Conservation (phyloP, 2,113 vertebrate species). For the Pedionomus torquatus region DNA sequence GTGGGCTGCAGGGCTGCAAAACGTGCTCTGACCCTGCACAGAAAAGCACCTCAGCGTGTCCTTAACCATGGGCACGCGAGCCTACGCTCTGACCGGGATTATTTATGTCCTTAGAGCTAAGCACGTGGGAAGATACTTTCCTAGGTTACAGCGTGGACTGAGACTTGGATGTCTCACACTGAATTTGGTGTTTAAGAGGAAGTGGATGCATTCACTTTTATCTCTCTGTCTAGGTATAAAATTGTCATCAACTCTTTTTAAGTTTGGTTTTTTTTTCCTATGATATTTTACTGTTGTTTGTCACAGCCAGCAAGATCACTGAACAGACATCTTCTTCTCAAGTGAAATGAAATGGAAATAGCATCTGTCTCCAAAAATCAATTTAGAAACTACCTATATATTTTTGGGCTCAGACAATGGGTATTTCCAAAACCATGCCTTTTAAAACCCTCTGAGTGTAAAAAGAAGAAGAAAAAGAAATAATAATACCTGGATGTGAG, state of each 20-base stretch:
- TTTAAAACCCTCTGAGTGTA: constrained; percentile 1
- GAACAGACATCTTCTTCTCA: constrained; percentile 46
- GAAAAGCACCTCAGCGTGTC: not conserved
- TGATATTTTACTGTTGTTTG: not conserved
- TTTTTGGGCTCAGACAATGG: not conserved
- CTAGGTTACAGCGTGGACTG: not conserved
- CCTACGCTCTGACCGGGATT: accelerated
- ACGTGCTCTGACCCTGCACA: not conserved
- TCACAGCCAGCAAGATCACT: not conserved
- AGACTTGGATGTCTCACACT: not conserved
- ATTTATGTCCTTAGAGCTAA: not conserved
- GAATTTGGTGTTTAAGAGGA: not conserved
- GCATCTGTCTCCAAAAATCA: constrained; percentile 14
- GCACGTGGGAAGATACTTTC: not conserved
- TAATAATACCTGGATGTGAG: not conserved
- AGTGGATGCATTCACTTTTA: not conserved
- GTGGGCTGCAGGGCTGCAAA: not conserved
- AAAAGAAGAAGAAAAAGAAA: not conserved
- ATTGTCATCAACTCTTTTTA: not conserved
- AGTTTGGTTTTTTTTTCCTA: not conserved
- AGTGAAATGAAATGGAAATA: constrained; percentile 60
- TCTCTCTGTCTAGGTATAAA: not conserved
- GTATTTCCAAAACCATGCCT: not conserved
- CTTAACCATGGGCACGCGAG: accelerated
- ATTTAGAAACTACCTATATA: constrained; percentile 12